A percentile compares a stretch with the other conserved stretches of the same genome.
Evolutionary conservation across 2,888 invertebrate species (phyloP).

Genomic region (Leptopterna dolabrata): DNA sequence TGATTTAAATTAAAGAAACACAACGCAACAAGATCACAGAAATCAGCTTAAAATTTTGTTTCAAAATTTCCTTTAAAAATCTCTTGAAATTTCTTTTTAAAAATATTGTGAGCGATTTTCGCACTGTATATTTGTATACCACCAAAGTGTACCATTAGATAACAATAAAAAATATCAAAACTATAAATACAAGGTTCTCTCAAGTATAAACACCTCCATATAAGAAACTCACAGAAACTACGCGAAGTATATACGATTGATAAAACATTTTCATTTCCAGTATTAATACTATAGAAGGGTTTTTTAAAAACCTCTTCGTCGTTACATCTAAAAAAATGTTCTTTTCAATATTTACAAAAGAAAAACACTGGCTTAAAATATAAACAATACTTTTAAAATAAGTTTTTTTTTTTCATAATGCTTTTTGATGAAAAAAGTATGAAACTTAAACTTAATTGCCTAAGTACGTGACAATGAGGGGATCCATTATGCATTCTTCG

Average conservation of each 20-base stretch:
- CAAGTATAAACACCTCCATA: constrained; percentile 46
- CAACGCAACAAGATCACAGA: constrained; percentile 41
- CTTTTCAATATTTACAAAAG: constrained; percentile 42
- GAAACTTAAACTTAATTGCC: constrained; percentile 40
- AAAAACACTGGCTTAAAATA: constrained; percentile 33
- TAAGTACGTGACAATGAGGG: constrained; percentile 38
- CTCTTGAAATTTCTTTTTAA: neutral
- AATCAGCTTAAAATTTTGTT: constrained; percentile 19
- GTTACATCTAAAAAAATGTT: neutral
- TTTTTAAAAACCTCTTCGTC: constrained; percentile 35
- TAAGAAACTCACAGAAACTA: constrained; percentile 49
- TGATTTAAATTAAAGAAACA: constrained; percentile 15
- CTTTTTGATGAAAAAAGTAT: constrained; percentile 14
- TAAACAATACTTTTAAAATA: constrained; percentile 53
- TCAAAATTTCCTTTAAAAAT: neutral
- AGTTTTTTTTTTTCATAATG: constrained; percentile 38
- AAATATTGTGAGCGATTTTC: constrained; percentile 5
- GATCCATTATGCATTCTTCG: constrained; percentile 24
- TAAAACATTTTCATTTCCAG: constrained; percentile 17
- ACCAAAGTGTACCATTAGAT: constrained; percentile 39
- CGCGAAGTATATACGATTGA: constrained; percentile 36
- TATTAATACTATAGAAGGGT: constrained; percentile 43
- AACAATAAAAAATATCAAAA: constrained; percentile 49
- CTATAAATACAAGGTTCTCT: constrained; percentile 43
- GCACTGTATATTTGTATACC: constrained; percentile 29